Percentiles rank a stretch among this genome's conserved stretches.
Conservation (phyloP, 2,888 invertebrate genomes). For the Halocaridina rubra region DNA sequence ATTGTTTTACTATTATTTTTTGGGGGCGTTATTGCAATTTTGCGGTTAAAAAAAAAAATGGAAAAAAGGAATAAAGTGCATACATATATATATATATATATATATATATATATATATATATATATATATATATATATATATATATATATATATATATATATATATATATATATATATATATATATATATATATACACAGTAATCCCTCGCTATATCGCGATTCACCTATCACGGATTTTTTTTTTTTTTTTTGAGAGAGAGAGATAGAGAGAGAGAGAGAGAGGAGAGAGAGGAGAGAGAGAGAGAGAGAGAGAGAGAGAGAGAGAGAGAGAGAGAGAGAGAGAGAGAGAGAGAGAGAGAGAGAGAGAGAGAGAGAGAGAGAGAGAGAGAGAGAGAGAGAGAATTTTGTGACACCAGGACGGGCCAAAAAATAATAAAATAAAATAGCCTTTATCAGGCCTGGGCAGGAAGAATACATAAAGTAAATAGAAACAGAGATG, state of each 20-base stretch:
- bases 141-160: too few relatives aligned
- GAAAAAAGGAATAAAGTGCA: neutral
- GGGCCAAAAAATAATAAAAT: neutral
- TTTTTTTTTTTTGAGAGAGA: neutral
- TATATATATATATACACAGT: neutral
- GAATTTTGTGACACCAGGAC: neutral
- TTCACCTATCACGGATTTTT: neutral
- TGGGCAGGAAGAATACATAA: too few relatives aligned
- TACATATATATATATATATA: neutral
- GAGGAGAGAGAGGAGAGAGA: neutral
- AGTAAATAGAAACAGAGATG: too few relatives aligned
- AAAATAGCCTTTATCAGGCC: neutral
- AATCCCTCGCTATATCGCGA: neutral
- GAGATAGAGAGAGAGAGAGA: neutral
- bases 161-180: neutral
- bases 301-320: neutral
- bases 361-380: neutral
- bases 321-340: neutral
- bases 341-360: neutral
- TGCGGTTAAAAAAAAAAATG: too few relatives aligned
- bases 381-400: neutral
- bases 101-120: neutral
- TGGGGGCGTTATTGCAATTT: too few relatives aligned
- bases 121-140: too few relatives aligned
- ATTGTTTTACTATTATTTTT: too few relatives aligned